Evolutionary conservation across 2,888 invertebrate species (phyloP).

Genomic region (Blera fallax): DNA sequence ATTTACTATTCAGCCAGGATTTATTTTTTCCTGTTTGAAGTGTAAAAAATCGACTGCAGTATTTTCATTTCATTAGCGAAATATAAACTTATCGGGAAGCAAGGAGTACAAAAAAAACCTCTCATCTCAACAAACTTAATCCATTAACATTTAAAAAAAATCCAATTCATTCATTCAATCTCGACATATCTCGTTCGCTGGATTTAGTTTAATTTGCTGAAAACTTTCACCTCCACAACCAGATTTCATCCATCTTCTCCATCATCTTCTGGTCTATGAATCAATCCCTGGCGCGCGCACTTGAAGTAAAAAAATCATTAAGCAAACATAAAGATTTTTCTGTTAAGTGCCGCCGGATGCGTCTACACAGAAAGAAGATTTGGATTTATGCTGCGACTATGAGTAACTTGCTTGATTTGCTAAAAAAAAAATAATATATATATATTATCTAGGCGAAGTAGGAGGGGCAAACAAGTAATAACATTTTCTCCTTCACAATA

Average conservation of each 20-base stretch:
- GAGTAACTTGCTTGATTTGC: constrained; percentile 50
- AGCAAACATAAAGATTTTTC: constrained; percentile 48
- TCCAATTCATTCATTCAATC: constrained; percentile 41
- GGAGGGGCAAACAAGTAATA: constrained; percentile 16
- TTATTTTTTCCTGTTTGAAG: not conserved
- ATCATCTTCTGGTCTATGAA: constrained; percentile 27
- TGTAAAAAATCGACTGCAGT: not conserved
- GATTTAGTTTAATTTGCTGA: constrained; percentile 48
- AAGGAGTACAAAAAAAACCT: not conserved
- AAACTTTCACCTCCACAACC: constrained; percentile 66
- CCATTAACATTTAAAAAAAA: constrained; percentile 34
- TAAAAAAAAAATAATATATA: too few species aligned
- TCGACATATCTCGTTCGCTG: constrained; percentile 43
- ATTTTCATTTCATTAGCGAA: not conserved
- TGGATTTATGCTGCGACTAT: constrained; percentile 39
- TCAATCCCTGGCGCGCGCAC: constrained; percentile 35
- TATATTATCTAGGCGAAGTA: constrained; percentile 3
- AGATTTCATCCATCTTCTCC: constrained; percentile 45
- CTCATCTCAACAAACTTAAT: constrained; percentile 9
- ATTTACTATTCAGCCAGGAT: not conserved
- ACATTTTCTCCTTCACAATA: constrained; percentile 53
- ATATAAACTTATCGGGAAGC: not conserved
- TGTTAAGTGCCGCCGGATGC: constrained; percentile 28
- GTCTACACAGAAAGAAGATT: not conserved
- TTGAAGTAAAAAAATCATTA: constrained; percentile 46